Conservation (phyloP, 2,113 vertebrate species). For the Petromus typicus region DNA sequence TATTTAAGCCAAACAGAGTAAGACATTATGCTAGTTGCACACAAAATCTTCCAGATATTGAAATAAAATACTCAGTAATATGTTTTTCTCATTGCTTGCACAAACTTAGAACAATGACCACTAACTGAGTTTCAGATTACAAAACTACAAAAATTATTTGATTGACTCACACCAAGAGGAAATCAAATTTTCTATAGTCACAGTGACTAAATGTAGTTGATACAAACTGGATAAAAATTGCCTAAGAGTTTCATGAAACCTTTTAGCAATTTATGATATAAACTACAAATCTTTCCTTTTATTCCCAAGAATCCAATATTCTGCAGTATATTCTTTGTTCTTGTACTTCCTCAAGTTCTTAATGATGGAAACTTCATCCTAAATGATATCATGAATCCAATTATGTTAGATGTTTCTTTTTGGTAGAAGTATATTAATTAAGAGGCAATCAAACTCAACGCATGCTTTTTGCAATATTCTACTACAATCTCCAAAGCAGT, state of each 20-base stretch:
- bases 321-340: background rate
- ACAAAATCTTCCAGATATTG: background rate
- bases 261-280: background rate
- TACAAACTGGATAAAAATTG: background rate
- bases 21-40: background rate
- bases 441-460: constrained; percentile 55
- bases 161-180: background rate
- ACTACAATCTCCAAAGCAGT: constrained; percentile 48
- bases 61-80: background rate
- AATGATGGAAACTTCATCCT: background rate
- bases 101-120: background rate
- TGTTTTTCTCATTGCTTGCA: background rate
- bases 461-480: background rate
- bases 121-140: background rate
- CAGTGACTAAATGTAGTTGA: background rate
- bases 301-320: background rate
- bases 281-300: constrained; percentile 52
- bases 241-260: background rate
- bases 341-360: background rate
- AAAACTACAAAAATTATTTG: background rate
- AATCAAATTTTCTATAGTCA: background rate
- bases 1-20: background rate
- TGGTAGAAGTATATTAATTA: constrained; percentile 60
- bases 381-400: constrained; percentile 51
- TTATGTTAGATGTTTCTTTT: constrained; percentile 40